These are phyloP conservation scores for Sciurus niger DNA, from an alignment of 2,113 vertebrate genomes.

Conservation along the genomic window DNA sequence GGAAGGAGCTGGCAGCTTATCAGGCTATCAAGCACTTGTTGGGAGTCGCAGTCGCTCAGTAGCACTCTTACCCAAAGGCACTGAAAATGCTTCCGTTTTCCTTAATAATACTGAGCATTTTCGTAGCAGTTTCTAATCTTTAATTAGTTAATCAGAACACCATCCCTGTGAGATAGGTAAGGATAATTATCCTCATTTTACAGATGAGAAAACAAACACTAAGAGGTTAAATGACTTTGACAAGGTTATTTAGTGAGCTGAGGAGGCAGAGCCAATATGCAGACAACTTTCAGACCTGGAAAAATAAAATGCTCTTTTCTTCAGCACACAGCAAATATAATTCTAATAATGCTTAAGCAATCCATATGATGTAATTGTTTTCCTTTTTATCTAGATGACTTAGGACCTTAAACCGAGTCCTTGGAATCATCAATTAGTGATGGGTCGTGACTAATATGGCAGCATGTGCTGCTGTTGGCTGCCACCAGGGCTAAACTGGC, in stretches of 20 bases:
- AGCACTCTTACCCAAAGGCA: slow-evolving; percentile 74
- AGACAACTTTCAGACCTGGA: slow-evolving; percentile 55
- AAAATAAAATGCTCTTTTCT: slow-evolving; percentile 65
- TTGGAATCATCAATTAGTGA: slow-evolving; percentile 65
- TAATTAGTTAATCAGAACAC: slow-evolving; percentile 84
- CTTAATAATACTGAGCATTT: slow-evolving; percentile 77
- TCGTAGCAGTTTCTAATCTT: slow-evolving; percentile 78
- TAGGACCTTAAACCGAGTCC: neutral
- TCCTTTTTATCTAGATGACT: slow-evolving; percentile 69
- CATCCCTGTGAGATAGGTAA: slow-evolving; percentile 82
- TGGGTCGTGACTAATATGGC: slow-evolving; percentile 14
- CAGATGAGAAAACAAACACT: slow-evolving; percentile 83
- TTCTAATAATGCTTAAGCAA: slow-evolving; percentile 43
- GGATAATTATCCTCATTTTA: slow-evolving; percentile 84
- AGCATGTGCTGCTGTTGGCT: slow-evolving; percentile 50
- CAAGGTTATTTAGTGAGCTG: slow-evolving; percentile 80
- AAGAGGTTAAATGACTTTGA: slow-evolving; percentile 84
- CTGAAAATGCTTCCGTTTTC: slow-evolving; percentile 73
- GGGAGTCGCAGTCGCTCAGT: slow-evolving; percentile 66
- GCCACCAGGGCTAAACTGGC: neutral
- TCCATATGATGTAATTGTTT: slow-evolving; percentile 56
- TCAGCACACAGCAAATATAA: neutral
- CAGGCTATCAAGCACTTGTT: slow-evolving; percentile 60
- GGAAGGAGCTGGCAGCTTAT: slow-evolving; percentile 50
- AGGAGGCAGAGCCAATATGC: slow-evolving; percentile 43